Base-by-base conservation (phyloP, 2,797 vertebrate species). In the Semaprochilodus insignis region DNA sequence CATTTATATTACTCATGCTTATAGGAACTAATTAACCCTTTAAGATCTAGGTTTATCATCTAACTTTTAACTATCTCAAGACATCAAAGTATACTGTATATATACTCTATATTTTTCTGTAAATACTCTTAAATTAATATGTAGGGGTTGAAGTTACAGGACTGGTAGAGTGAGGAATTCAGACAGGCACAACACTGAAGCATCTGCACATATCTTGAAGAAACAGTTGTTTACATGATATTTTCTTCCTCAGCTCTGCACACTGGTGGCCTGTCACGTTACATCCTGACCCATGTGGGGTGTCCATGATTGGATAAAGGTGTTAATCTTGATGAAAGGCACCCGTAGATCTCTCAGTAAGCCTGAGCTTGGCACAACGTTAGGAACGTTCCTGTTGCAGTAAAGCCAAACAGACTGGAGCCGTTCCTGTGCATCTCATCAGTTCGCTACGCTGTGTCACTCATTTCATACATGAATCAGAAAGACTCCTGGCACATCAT, bases 221-320 rank as follows among this genome's bases (percentile, higher is more conserved):
- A 23, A 72, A n/a, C 63, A 62, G 60, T 36, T 63, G 65, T 62
- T 81, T 40, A 62, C 40, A 40, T 63, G 44, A 62, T 52, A 40
- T 71, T 52, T 48, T 21, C 57, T 23, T 6, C 34, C 78, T 60
- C 77, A 4, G 23, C 57, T 66, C n/a, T 70, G 65, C 59, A 69
- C 55, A 17, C 4, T 31, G 2, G 62, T 36, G 21, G 25, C 73
- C 51, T 59, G 78, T 78, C 69, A 80, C 40, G 72, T 80, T 84
- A 70, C 3, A 57, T 66, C 67, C 16, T 83, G 78, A 85, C 48
- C 80, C 62, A 55, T n/a, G 23, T 76, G 73, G 57, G 75, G 67
- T 78, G 71, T 84, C 73, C 74, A 72, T 77, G 78, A 80, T 83
- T 82, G 80, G 81, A 87, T 84, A 54, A 84, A 83, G 78, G 81